Conservation (phyloP, 2,888 invertebrate species). For the Eupsilia transversa region DNA sequence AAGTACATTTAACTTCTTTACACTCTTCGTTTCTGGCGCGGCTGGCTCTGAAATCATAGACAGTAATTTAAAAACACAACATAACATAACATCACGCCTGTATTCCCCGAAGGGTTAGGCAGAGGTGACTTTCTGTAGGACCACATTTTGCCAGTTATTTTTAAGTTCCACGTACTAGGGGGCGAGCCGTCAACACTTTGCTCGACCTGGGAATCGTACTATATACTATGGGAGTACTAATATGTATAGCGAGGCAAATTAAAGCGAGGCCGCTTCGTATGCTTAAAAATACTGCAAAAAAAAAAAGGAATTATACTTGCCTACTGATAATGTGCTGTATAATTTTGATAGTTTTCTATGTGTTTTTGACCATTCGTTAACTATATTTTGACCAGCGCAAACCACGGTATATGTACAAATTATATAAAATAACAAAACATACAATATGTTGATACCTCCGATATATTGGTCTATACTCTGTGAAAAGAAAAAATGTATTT, state of each 20-base stretch:
- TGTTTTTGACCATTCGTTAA: constrained; percentile 14
- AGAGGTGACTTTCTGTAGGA: too few relatives aligned
- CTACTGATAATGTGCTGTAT: constrained; percentile 23
- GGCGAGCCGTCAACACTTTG: too few relatives aligned
- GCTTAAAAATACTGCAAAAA: too few relatives aligned
- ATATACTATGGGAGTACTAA: too few relatives aligned
- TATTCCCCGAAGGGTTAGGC: neutral
- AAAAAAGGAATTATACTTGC: neutral
- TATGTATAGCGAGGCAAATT: too few relatives aligned
- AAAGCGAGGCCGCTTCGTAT: too few relatives aligned
- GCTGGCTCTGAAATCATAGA: constrained; percentile 25
- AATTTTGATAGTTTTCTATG: constrained; percentile 15
- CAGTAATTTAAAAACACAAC: neutral
- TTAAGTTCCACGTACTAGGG: too few relatives aligned
- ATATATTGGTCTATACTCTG: neutral
- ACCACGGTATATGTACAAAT: constrained; percentile 11
- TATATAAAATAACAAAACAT: constrained; percentile 18
- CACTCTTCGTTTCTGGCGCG: constrained; percentile 3
- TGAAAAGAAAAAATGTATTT: neutral
- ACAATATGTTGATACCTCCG: neutral
- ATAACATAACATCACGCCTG: too few relatives aligned
- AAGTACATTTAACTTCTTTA: constrained; percentile 19
- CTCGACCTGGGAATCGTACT: too few relatives aligned
- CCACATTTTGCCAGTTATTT: too few relatives aligned
- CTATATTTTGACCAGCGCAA: constrained; percentile 24